phyloP scores from a whole-genome alignment of 2,113 vertebrate genomes.

The Gallinago undulata region DNA sequence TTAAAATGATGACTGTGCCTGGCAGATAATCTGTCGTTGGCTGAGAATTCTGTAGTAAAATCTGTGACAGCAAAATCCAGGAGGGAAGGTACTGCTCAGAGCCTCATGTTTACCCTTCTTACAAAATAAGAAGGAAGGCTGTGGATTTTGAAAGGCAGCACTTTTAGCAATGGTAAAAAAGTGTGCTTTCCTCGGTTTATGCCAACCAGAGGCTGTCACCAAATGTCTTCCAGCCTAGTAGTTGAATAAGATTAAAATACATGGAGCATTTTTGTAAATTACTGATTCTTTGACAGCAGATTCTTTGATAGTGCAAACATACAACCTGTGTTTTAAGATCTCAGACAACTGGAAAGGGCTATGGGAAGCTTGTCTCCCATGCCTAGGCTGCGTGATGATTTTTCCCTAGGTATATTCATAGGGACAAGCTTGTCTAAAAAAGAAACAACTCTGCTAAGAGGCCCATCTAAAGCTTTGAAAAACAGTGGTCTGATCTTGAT shows the following conservation, averaged over 20 bases:
- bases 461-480: neutral
- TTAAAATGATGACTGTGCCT: neutral
- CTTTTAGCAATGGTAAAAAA: neutral
- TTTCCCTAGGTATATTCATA: neutral
- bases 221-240: neutral
- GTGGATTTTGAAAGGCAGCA: neutral
- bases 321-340: neutral
- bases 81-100: neutral
- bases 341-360: neutral
- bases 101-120: neutral
- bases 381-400: neutral
- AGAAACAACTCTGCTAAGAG: neutral
- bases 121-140: neutral
- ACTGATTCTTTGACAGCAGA: neutral
- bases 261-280: neutral
- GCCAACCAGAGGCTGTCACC: neutral
- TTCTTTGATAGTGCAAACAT: accelerated
- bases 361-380: neutral
- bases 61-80: neutral
- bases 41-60: neutral
- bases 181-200: neutral
- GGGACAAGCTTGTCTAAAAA: neutral
- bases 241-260: neutral
- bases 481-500: neutral
- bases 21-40: neutral